phyloP scores from a whole-genome alignment of 2,797 vertebrate genomes.

The Prunella strophiata region DNA sequence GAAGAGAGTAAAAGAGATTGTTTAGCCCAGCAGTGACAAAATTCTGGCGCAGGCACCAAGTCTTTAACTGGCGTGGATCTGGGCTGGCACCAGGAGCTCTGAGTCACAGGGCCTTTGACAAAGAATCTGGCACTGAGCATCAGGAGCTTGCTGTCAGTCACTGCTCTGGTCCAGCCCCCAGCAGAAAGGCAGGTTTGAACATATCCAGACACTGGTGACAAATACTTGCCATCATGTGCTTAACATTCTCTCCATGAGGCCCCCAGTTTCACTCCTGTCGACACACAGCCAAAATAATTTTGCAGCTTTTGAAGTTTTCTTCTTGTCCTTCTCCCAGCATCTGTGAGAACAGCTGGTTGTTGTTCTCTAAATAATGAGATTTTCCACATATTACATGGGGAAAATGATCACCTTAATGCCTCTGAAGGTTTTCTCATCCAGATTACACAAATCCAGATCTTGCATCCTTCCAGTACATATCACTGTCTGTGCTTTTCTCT shows the following conservation, averaged over 20 bases:
- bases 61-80: background rate
- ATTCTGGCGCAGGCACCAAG: background rate
- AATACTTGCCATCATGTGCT: background rate
- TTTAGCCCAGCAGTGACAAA: background rate
- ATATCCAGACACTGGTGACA: background rate
- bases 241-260: background rate
- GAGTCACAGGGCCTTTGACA: background rate
- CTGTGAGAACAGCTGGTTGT: background rate
- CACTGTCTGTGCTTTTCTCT: background rate
- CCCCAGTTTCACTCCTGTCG: background rate
- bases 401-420: background rate
- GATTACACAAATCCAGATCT: background rate
- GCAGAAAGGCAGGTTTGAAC: background rate
- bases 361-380: background rate
- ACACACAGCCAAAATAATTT: background rate
- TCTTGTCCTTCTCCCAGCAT: background rate
- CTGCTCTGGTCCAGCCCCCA: background rate
- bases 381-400: background rate
- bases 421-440: background rate
- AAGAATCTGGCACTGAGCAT: background rate
- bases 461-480: background rate
- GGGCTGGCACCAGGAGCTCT: background rate
- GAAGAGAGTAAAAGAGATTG: background rate
- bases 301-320: background rate
- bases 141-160: background rate